Percentiles rank a stretch among this genome's conserved stretches.
Evolutionary conservation across 2,113 vertebrate genomes (phyloP).

Genomic region (Raja brachyura): DNA sequence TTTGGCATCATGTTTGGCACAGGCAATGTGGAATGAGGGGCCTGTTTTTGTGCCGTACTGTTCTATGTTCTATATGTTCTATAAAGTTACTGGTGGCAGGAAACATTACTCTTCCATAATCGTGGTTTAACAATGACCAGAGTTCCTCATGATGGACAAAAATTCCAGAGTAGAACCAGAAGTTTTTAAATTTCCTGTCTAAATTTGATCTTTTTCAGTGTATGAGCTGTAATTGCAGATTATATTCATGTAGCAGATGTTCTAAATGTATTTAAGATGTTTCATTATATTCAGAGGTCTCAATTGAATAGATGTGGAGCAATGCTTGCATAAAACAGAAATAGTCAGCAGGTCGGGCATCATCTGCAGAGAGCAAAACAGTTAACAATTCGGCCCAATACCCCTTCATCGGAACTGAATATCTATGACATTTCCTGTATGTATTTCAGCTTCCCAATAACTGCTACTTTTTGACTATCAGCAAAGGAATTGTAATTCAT

Average conservation of each 20-base stretch:
- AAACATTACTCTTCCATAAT: neutral
- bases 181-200: neutral
- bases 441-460: too few species aligned
- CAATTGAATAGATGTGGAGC: neutral
- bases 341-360: too few species aligned
- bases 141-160: neutral
- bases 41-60: too few species aligned
- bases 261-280: neutral
- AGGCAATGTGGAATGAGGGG: too few species aligned
- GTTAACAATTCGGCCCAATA: too few species aligned
- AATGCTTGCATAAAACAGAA: neutral
- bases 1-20: too few species aligned
- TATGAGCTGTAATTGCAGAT: neutral
- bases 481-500: neutral
- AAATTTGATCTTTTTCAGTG: neutral
- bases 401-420: too few species aligned
- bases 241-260: neutral
- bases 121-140: neutral
- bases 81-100: neutral
- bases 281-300: slow-evolving; percentile 14
- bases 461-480: too few species aligned
- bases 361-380: too few species aligned
- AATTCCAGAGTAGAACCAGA: neutral
- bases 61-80: too few species aligned
- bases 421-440: too few species aligned